Base-by-base conservation (phyloP, 1,140 invertebrate genomes). In the Drosophila kurseongensis region DNA sequence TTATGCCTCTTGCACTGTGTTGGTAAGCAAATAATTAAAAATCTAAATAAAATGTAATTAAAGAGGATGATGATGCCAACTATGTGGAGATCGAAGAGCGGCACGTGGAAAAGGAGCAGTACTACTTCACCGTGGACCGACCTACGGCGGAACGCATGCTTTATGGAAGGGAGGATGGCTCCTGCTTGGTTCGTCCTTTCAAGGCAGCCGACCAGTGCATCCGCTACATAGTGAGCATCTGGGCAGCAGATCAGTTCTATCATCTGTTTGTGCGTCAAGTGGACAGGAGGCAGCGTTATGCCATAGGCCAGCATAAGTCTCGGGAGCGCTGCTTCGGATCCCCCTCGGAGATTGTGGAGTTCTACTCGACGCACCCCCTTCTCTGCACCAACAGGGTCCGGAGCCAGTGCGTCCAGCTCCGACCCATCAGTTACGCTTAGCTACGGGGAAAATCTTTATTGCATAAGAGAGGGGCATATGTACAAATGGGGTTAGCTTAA, bases 191-290 rank as follows among this genome's bases (percentile, higher is more conserved):
- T n/a, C 89, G 91, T 7, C 91, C 91, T 6, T 92, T 90, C 54
- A 92, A 91, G 73, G 85, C 91, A 42, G 61, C 71, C 40, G 91
- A 92, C 58, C 52, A 78, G 16, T 81, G 65, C 51, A 92, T 92
- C 18, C 90, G 91, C 18, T 92, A 92, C 48, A 88, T 92, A 5
- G 88, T 92, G 4, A 92, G 84, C 59, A 81, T 92, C 54, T 92
- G 78, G 78, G 82, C 82, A 0, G 68, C 60, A n/a, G 55, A 81
- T 7, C 75, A 92, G 50, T 92, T 66, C 38, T 92, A 84, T 42
- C 91, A 92, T 45, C 72, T 92, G 6, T 92, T 92, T 44, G 76
- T 92, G 38, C 57, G 91, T 0, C 88, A 92, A 42, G 73, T 92
- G 36, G 69, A 81, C 45, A 71, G 74, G 10, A 60, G 73, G 10